A percentile compares a stretch with the other conserved stretches of the same genome.
Conservation (phyloP, 2,113 vertebrate species). For the Miniopterus natalensis region DNA sequence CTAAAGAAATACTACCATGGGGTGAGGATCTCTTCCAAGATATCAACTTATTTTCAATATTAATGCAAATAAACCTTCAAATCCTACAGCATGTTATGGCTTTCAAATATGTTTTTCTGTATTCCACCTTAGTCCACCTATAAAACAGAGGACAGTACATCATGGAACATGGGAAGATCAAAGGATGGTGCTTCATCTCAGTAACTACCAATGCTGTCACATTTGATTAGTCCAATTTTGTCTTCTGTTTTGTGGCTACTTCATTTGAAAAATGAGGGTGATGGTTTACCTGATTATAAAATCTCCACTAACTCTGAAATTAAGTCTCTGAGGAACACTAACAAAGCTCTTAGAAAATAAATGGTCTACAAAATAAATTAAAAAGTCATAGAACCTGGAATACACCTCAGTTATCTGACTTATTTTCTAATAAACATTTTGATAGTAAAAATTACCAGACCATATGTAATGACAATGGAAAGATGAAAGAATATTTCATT, state of each 20-base stretch:
- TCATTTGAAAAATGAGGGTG: not conserved
- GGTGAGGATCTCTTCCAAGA: not conserved
- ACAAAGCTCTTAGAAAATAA: not conserved
- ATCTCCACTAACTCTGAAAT: not conserved
- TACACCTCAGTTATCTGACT: not conserved
- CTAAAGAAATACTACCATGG: not conserved
- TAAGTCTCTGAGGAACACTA: not conserved
- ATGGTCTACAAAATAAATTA: not conserved
- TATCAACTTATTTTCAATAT: not conserved
- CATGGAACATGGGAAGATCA: not conserved
- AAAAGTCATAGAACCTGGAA: not conserved
- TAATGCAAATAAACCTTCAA: not conserved
- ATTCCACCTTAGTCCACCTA: not conserved
- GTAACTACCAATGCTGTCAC: not conserved
- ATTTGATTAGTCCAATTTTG: not conserved
- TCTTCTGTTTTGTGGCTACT: not conserved
- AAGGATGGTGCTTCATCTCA: fast-evolving
- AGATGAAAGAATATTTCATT: not conserved
- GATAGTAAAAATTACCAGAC: conserved; percentile 38
- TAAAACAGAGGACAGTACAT: not conserved
- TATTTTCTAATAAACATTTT: conserved; percentile 42
- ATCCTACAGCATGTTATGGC: not conserved
- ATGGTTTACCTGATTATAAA: not conserved
- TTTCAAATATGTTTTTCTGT: not conserved
- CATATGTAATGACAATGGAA: not conserved